Evolutionary conservation across 2,113 vertebrate species (phyloP).

Genomic region (Nesospiza acunhae): DNA sequence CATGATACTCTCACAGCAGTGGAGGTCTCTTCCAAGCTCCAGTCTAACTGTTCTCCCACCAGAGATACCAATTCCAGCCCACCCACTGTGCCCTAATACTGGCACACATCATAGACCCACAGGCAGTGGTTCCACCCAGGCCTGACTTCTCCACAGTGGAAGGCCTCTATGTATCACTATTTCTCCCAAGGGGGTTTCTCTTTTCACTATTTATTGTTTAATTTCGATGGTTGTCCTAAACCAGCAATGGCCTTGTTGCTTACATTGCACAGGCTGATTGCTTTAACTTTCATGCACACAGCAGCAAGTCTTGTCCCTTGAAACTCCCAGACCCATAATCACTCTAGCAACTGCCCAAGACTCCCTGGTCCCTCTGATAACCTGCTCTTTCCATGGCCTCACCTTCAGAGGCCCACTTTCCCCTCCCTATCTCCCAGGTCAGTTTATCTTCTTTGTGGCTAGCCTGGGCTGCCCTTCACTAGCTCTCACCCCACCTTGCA

Average conservation of each 20-base stretch:
- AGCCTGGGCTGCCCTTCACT: background rate
- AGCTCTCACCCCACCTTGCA: background rate
- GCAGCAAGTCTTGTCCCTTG: background rate
- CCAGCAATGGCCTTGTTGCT: background rate
- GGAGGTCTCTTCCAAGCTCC: background rate
- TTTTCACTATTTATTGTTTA: background rate
- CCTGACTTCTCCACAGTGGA: background rate
- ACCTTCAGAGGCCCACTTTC: background rate
- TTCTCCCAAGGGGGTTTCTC: accelerated
- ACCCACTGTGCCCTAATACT: accelerated
- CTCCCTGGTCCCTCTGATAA: background rate
- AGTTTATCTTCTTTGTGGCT: background rate
- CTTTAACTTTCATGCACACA: accelerated
- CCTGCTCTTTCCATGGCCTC: background rate
- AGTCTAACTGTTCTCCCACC: background rate
- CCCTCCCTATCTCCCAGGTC: accelerated
- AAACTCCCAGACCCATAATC: background rate
- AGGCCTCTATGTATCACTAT: background rate
- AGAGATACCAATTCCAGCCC: background rate
- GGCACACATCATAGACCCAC: background rate
- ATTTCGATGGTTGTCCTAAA: background rate
- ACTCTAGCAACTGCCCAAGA: background rate
- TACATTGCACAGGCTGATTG: background rate
- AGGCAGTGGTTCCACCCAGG: background rate
- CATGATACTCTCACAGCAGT: accelerated